phyloP scores from a whole-genome alignment of 1,140 invertebrate genomes.

The Cyclargus thomasi region DNA sequence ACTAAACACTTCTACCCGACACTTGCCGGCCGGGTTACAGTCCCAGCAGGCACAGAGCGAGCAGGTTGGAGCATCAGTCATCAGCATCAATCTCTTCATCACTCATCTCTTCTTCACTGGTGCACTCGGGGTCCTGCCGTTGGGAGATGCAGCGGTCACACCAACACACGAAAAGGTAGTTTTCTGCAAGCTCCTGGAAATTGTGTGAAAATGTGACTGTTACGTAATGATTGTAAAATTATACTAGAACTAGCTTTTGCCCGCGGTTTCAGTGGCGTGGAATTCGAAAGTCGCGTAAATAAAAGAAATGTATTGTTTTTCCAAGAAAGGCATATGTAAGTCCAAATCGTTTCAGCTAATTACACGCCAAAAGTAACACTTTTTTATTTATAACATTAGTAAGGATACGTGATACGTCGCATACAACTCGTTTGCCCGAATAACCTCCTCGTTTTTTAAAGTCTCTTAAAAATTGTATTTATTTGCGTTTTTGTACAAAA shows the following conservation, averaged over 20 bases:
- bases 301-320: too few species aligned
- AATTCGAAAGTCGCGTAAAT: too few species aligned
- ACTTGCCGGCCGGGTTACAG: constrained; percentile 29
- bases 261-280: not conserved
- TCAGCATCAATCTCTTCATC: constrained; percentile 73
- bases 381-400: too few species aligned
- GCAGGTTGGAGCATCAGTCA: constrained; percentile 73
- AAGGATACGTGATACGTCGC: too few species aligned
- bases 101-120: constrained; percentile 82
- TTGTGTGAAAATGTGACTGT: not conserved
- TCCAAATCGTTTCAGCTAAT: too few species aligned
- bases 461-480: too few species aligned
- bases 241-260: too few species aligned
- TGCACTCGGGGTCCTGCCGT: constrained; percentile 85
- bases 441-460: too few species aligned
- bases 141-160: constrained; percentile 88
- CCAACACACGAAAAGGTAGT: constrained; percentile 90
- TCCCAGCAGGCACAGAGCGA: constrained; percentile 67
- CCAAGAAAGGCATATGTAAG: too few species aligned
- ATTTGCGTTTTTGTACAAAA: too few species aligned
- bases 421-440: too few species aligned
- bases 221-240: not conserved
- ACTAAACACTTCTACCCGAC: constrained; percentile 7
- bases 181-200: constrained; percentile 80
- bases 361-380: too few species aligned